Evolutionary conservation across 2,888 invertebrate species (phyloP).

Genomic region (Malacosoma neustria): DNA sequence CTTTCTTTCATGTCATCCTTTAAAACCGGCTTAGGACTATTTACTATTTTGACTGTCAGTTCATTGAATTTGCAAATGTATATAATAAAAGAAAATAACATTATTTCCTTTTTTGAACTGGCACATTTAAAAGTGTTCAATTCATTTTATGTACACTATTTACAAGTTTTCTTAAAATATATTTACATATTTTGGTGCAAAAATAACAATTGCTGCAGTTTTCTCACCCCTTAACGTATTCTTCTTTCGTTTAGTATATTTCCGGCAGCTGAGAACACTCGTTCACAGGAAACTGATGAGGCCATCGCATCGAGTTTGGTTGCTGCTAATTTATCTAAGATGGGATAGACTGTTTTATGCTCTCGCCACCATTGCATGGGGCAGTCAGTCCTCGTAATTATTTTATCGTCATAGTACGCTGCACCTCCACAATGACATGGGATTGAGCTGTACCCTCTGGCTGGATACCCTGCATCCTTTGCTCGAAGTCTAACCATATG

Average conservation of each 20-base stretch:
- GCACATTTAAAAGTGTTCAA: slow-evolving; percentile 7
- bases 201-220: slow-evolving; percentile 8
- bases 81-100: too few relatives aligned
- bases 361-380: slow-evolving; percentile 9
- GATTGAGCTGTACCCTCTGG: slow-evolving; percentile 6
- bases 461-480: slow-evolving; percentile 5
- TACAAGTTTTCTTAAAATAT: too few relatives aligned
- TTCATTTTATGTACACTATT: slow-evolving; percentile 4
- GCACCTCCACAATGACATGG: slow-evolving; percentile 7
- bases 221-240: slow-evolving; percentile 6
- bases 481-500: slow-evolving; percentile 6
- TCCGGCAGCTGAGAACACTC: slow-evolving; percentile 7
- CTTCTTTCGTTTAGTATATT: slow-evolving; percentile 6
- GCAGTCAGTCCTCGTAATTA: slow-evolving; percentile 1
- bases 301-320: slow-evolving; percentile 7
- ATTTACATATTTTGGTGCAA: too few relatives aligned
- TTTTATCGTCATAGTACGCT: slow-evolving; percentile 7
- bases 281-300: slow-evolving; percentile 5
- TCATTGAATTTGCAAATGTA: too few relatives aligned
- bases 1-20: too few relatives aligned
- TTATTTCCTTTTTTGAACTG: slow-evolving; percentile 2
- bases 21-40: too few relatives aligned
- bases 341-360: slow-evolving; percentile 5
- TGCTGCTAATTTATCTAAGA: slow-evolving; percentile 5
- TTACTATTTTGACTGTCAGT: too few relatives aligned